phyloP scores from a whole-genome alignment of 2,113 vertebrate species.

The Periophthalmus modestus region DNA sequence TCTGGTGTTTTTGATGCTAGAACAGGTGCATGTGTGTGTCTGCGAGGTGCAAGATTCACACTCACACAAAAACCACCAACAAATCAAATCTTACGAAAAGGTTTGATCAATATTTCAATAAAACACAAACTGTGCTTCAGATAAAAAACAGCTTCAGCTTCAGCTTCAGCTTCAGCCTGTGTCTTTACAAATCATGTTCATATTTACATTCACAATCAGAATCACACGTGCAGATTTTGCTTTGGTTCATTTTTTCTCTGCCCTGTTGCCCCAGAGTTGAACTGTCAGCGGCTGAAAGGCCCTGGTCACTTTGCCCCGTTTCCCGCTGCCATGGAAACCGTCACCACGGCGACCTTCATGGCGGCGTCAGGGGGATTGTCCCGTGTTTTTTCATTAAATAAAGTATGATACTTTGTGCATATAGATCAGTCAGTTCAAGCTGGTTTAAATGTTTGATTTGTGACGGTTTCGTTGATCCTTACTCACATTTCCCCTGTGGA shows the following conservation, averaged over 20 bases:
- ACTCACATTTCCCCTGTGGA: background rate
- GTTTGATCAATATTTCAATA: background rate
- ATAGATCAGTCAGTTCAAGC: background rate
- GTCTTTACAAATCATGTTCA: no score
- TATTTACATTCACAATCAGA: no score
- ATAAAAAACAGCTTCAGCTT: no score
- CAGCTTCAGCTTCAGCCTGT: no score
- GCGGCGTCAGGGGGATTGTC: constrained; percentile 27
- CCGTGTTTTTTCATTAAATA: background rate
- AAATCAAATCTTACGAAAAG: background rate
- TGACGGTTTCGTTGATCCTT: background rate
- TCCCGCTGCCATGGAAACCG: constrained; percentile 59
- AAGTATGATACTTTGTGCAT: background rate
- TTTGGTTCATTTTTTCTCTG: background rate
- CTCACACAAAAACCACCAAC: background rate
- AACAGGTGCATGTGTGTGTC: no score
- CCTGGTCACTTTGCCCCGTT: constrained; percentile 22
- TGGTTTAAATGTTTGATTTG: background rate
- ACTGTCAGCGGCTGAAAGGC: constrained; percentile 14
- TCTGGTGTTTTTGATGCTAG: background rate
- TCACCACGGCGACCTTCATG: constrained; percentile 62
- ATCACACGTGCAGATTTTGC: background rate
- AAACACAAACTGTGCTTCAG: background rate
- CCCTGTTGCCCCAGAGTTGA: background rate
- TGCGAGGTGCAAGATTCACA: no score